Evolutionary conservation across 2,797 vertebrate genomes (phyloP).

Genomic region (Mormyrops attenuatus): DNA sequence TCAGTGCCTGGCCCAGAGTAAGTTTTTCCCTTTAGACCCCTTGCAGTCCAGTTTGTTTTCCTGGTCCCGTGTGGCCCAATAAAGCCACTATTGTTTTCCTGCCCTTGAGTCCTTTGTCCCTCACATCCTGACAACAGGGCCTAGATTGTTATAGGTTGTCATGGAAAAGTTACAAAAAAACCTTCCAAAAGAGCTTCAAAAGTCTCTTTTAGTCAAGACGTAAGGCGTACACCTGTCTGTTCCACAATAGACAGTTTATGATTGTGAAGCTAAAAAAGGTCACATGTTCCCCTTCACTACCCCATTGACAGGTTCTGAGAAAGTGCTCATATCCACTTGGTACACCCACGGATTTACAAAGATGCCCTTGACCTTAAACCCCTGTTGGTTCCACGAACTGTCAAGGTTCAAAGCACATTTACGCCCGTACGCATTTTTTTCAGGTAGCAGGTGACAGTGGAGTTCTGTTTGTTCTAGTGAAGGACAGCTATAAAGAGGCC

Average conservation of each 20-base stretch:
- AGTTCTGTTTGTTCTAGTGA: slow-evolving; percentile 14
- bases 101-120: neutral
- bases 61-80: neutral
- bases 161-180: neutral
- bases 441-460: slow-evolving; percentile 36
- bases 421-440: slow-evolving; percentile 77
- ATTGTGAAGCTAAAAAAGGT: neutral
- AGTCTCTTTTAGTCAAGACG: neutral
- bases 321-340: slow-evolving; percentile 66
- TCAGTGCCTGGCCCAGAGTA: neutral
- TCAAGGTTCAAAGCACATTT: slow-evolving; percentile 78
- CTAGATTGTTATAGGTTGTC: neutral
- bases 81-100: neutral
- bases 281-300: neutral
- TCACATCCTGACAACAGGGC: neutral
- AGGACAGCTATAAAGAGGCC: slow-evolving; percentile 35
- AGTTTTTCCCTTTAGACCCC: neutral
- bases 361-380: slow-evolving; percentile 8
- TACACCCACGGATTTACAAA: neutral
- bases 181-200: neutral
- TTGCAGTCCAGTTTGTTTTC: neutral
- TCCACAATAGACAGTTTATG: neutral
- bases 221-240: neutral
- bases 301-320: neutral
- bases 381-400: slow-evolving; percentile 60